Evolutionary conservation across 2,113 vertebrate species (phyloP), one percentile per base, ranked within the genome.

Genomic region (western clawed frog (Xenopus tropicalis)): DNA sequence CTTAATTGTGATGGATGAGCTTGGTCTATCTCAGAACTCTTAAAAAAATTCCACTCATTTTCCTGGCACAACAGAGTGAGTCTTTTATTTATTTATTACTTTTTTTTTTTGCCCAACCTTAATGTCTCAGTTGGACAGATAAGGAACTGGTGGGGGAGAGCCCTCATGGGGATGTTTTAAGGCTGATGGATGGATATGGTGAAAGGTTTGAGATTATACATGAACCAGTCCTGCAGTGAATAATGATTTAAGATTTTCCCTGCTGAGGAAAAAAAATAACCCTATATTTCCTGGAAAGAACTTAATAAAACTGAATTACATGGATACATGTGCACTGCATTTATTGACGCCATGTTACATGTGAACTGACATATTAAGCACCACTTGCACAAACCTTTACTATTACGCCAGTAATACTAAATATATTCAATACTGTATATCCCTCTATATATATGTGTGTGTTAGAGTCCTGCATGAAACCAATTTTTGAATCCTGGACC

Each of bases 181-280:
- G 57, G 23, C 16, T 75, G 73, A 75, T 69, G 66, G 48, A 75
- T 75, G 29, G 25, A 62, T 56, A 20, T 69, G 73, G 57, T 75
- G 73, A 75, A 75, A 69, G 73, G 24, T 62, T 75, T 42, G 51
- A 66, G 73, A 75, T 69, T 69, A 75, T 69, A 42, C 29, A 63
- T 69, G 46, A 42, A 69, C 66, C 57, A 29, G 51, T 62, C n/a
- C 46, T 62, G 46, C 20, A 75, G 57, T 63, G 54, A 52, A 75
- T 75, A 69, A 69, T 66, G 29, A 63, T 63, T 75, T 63, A 1
- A 42, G 14, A 22, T 54, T 37, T 37, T 37, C 61, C 44, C 44
- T 61, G 8, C 37, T 22, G 42, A 19, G 63, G 4, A 22, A 67
- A 66, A 37, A 37, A 17, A 20, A 23, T 46, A 66, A 59, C 12